A percentile compares a stretch with the other conserved stretches of the same genome.
These are phyloP conservation scores for Cepaea nemoralis DNA, from an alignment of 1,140 invertebrate species.

Conservation along the genomic window DNA sequence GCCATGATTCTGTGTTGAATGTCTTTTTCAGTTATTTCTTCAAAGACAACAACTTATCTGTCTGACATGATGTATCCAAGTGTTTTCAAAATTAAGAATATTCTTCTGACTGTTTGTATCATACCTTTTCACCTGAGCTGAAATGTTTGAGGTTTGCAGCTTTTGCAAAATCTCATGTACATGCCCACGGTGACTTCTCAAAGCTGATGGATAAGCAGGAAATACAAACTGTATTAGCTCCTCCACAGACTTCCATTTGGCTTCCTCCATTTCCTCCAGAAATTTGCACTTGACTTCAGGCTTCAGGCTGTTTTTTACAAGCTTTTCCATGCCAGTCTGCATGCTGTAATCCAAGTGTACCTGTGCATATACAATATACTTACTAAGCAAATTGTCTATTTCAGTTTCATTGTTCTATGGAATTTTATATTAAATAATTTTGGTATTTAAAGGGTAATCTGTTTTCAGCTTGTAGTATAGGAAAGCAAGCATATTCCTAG, in stretches of 20 bases:
- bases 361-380: neutral
- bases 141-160: neutral
- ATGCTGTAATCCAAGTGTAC: constrained; percentile 33
- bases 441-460: no score
- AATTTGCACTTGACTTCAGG: no score
- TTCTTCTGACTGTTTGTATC: neutral
- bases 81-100: no score
- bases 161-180: neutral
- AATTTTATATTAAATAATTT: no score
- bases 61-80: no score
- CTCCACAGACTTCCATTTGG: neutral
- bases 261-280: neutral
- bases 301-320: constrained; percentile 14
- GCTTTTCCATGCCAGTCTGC: constrained; percentile 26
- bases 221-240: neutral
- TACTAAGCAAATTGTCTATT: no score
- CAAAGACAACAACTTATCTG: no score
- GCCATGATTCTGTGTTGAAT: no score
- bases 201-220: neutral
- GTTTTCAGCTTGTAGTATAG: no score
- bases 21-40: no score
- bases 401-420: no score
- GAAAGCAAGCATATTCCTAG: no score
- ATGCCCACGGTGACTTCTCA: neutral
- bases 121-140: neutral